Percentiles rank a stretch among this genome's conserved stretches.
Evolutionary conservation across 2,888 invertebrate species (phyloP).

Genomic region (Dendrolimus houi): DNA sequence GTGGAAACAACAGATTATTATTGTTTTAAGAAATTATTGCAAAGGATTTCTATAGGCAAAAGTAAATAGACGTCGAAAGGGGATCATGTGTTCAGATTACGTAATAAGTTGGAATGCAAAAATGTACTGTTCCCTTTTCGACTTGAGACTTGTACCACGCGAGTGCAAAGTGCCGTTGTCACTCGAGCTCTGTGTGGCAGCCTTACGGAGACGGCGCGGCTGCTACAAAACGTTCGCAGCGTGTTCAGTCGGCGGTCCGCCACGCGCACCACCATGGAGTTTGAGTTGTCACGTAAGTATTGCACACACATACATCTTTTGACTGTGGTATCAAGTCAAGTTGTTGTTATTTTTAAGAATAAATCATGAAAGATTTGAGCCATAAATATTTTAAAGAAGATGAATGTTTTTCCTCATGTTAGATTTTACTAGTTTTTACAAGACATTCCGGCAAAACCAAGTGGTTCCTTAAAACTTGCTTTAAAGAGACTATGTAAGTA

Average conservation of each 20-base stretch:
- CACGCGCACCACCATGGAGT: slow-evolving; percentile 88
- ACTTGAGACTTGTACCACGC: background rate
- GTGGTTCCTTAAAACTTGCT: too few relatives aligned
- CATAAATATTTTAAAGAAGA: too few relatives aligned
- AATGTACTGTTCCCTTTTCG: slow-evolving; percentile 1
- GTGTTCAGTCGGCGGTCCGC: slow-evolving; percentile 89
- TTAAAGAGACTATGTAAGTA: too few relatives aligned
- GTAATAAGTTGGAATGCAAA: background rate
- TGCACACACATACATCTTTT: slow-evolving; percentile 3
- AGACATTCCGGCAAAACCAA: too few relatives aligned
- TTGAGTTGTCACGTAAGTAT: slow-evolving; percentile 96
- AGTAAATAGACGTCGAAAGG: background rate
- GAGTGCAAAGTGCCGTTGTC: slow-evolving; percentile 43
- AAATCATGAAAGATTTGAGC: too few relatives aligned
- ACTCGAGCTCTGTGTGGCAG: slow-evolving; percentile 76
- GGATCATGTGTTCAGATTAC: background rate
- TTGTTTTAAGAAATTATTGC: too few relatives aligned
- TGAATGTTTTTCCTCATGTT: too few relatives aligned
- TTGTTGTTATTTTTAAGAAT: too few relatives aligned
- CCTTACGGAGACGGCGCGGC: slow-evolving; percentile 97
- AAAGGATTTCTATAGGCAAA: too few relatives aligned
- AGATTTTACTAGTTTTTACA: too few relatives aligned
- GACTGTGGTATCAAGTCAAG: background rate
- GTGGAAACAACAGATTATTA: too few relatives aligned
- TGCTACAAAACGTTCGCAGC: slow-evolving; percentile 95